A percentile compares a stretch with the other conserved stretches of the same genome.
These are phyloP conservation scores for Carollia perspicillata DNA, from an alignment of 2,113 vertebrate species.

Conservation along the genomic window DNA sequence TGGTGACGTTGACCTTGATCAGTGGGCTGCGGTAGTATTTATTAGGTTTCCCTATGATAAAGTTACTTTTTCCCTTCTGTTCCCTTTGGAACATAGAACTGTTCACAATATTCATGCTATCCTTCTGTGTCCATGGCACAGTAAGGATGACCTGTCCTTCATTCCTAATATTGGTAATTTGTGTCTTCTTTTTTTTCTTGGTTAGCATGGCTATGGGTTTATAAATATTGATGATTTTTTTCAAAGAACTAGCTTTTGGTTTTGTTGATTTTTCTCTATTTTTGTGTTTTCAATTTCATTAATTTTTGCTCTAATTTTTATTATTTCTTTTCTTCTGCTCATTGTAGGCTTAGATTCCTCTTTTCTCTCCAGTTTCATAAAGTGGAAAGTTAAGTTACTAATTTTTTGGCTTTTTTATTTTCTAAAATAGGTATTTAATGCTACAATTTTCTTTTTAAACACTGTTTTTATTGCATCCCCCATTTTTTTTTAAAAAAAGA, in stretches of 20 bases:
- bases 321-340: not conserved
- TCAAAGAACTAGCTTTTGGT: not conserved
- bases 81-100: not conserved
- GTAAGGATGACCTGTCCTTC: not conserved
- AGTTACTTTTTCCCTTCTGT: not conserved
- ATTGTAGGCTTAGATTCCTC: not conserved
- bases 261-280: not conserved
- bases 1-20: not conserved
- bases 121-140: not conserved
- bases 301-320: not conserved
- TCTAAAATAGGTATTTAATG: not conserved
- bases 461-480: not conserved
- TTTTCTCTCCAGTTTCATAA: constrained; percentile 15
- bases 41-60: not conserved
- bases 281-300: not conserved
- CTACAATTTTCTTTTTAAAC: not conserved
- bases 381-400: not conserved
- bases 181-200: not conserved
- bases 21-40: not conserved
- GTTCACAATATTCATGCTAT: not conserved
- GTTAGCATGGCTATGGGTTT: not conserved
- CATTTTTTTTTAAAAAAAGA: too few species aligned
- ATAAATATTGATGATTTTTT: not conserved
- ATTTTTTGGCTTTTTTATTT: not conserved
- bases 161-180: not conserved